These are phyloP conservation scores for Nipponia nippon DNA, from an alignment of 2,113 vertebrate species.

Conservation along the genomic window DNA sequence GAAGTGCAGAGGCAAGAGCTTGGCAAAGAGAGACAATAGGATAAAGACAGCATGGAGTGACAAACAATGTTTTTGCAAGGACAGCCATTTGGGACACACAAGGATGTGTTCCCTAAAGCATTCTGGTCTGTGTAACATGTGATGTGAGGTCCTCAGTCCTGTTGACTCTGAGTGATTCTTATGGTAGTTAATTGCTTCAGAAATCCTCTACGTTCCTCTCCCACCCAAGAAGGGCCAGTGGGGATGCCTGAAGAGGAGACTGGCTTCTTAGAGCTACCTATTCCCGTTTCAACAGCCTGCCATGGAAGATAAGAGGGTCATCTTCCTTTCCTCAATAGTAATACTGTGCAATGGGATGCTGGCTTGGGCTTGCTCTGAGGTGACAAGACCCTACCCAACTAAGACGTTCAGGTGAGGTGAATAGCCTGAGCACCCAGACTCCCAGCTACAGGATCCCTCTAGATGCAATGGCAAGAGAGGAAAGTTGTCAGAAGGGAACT, in stretches of 20 bases:
- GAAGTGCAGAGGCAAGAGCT: background rate
- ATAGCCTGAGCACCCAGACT: background rate
- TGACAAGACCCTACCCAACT: background rate
- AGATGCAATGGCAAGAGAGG: background rate
- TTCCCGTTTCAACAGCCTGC: background rate
- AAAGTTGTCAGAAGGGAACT: background rate
- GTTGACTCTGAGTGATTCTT: background rate
- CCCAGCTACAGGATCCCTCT: rapidly evolving
- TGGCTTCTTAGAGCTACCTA: background rate
- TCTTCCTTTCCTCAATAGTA: background rate
- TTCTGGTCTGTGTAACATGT: background rate
- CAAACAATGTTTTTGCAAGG: background rate
- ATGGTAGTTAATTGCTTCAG: background rate
- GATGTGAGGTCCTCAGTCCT: background rate
- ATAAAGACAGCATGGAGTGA: background rate
- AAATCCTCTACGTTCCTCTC: background rate
- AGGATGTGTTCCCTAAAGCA: background rate
- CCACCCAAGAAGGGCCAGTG: background rate
- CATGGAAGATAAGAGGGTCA: background rate
- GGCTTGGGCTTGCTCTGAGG: background rate
- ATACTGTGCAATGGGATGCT: background rate
- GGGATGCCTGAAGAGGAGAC: background rate
- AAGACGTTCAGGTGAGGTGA: background rate
- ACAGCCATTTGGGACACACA: background rate
- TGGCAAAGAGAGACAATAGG: background rate